phyloP scores from a whole-genome alignment of 1,140 invertebrate species.

The Galleria mellonella region DNA sequence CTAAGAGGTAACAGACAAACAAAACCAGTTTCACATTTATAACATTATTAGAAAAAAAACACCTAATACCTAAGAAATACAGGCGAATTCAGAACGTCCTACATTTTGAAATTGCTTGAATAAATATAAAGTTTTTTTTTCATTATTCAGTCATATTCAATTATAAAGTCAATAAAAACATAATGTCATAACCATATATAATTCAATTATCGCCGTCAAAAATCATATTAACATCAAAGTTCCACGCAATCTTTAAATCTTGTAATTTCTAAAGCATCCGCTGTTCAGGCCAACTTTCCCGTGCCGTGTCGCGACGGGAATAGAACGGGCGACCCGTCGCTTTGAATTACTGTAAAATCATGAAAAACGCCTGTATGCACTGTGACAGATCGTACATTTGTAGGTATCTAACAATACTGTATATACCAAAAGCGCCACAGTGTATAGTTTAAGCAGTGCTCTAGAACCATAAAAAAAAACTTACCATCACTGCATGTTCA shows the following conservation, averaged over 20 bases:
- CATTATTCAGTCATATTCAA: not conserved
- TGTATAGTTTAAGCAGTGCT: not conserved
- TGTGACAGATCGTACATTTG: not conserved
- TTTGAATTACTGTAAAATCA: slow-evolving; percentile 60
- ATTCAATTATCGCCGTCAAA: not conserved
- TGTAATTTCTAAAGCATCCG: slow-evolving; percentile 27
- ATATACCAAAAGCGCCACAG: slow-evolving; percentile 4
- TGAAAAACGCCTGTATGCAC: slow-evolving; percentile 47
- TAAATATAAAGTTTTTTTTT: no score
- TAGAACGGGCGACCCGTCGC: slow-evolving; percentile 56
- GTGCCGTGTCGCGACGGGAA: slow-evolving; percentile 51
- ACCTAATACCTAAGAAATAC: no score
- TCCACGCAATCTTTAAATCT: slow-evolving; percentile 3
- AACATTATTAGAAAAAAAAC: no score
- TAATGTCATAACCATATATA: not conserved
- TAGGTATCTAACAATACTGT: not conserved
- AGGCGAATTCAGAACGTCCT: no score
- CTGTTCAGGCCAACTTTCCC: slow-evolving; percentile 18
- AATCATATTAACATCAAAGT: slow-evolving; percentile 1
- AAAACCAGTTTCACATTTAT: no score
- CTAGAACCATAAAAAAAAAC: no score
- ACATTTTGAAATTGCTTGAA: no score
- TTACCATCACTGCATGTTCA: no score
- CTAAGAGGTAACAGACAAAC: no score
- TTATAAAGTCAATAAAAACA: not conserved